Evolutionary conservation across 2,888 invertebrate genomes (phyloP), one percentile per base, ranked within the genome.

Genomic region (Blera fallax): DNA sequence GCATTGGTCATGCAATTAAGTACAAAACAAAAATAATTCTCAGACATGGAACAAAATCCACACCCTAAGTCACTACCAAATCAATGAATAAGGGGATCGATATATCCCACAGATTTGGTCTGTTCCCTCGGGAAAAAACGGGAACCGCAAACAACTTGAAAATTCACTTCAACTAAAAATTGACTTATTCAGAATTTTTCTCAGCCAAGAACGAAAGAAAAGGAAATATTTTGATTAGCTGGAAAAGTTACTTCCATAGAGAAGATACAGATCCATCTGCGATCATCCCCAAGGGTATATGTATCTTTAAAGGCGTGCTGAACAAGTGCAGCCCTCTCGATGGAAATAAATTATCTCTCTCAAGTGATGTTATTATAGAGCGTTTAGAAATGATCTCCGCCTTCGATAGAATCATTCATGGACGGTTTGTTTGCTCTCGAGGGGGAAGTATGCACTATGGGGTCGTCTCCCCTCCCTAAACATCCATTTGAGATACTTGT

Each of bases 1-100:
- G 58, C 70, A 80, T 81, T 85, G 85, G 85, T 85, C 85, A 81
- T 85, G 67, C 81, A 77, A 81, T 85, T 81, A 67, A 56, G 74
- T 65, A 48, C 5, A 72, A 52, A 76, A 60, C 18, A 50, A 69
- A 43, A 43, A 52, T 27, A 16, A 37, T 69, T 56, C 60, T 18
- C 64, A 74, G 48, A 69, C 85, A 79, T 43, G 29, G n/a, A 74
- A 69, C 50, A 62, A 10, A 64, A 54, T 79, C 79, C 74, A 77
- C 85, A 77, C 85, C 85, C 85, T 77, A 58, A 70, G 32, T 40
- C n/a, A 50, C 16, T 8, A 62, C 58, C 16, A 43, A 58, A 82
- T 50, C 48, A 21, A 73, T 70, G 65, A 62, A 48, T 50, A 52
- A 50, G 64, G 40, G 50, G 64, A 76, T 84, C 74, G 74, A 76